Percentiles rank a stretch among this genome's conserved stretches.
phyloP scores from a whole-genome alignment of 2,888 invertebrate genomes.

The Pachydiplax longipennis region DNA sequence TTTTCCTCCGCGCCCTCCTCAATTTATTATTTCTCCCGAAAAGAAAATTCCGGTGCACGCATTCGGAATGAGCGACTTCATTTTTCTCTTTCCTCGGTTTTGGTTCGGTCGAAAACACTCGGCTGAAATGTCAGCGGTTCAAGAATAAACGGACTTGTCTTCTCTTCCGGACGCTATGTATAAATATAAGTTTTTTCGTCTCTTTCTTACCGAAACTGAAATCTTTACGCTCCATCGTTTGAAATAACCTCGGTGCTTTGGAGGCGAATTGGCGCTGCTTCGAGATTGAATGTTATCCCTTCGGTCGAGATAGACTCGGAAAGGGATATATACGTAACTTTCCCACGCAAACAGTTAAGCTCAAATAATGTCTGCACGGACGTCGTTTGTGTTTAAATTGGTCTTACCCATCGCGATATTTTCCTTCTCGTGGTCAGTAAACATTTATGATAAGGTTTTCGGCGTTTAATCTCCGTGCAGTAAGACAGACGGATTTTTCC shows the following conservation, averaged over 20 bases:
- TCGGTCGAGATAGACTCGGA: too few relatives aligned
- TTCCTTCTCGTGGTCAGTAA: too few relatives aligned
- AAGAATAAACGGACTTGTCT: slow-evolving; percentile 34
- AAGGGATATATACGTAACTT: too few relatives aligned
- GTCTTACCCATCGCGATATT: too few relatives aligned
- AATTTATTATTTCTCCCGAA: background rate
- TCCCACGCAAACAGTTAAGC: too few relatives aligned
- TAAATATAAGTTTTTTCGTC: background rate
- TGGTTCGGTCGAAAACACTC: background rate
- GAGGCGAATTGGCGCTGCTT: background rate
- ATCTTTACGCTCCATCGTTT: background rate
- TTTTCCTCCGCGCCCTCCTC: background rate
- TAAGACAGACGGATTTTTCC: too few relatives aligned
- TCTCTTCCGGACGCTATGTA: background rate
- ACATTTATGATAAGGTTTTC: too few relatives aligned
- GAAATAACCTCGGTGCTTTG: background rate
- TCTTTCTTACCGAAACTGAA: background rate
- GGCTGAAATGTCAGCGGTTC: slow-evolving; percentile 23
- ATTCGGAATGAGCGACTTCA: background rate
- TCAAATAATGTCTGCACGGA: too few relatives aligned
- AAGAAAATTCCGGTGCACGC: background rate
- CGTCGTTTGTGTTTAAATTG: too few relatives aligned
- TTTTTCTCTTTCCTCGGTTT: background rate
- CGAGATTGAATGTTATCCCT: background rate
- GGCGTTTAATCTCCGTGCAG: too few relatives aligned